Conservation (phyloP, 2,113 vertebrate species). For the Oryzias melastigma region DNA sequence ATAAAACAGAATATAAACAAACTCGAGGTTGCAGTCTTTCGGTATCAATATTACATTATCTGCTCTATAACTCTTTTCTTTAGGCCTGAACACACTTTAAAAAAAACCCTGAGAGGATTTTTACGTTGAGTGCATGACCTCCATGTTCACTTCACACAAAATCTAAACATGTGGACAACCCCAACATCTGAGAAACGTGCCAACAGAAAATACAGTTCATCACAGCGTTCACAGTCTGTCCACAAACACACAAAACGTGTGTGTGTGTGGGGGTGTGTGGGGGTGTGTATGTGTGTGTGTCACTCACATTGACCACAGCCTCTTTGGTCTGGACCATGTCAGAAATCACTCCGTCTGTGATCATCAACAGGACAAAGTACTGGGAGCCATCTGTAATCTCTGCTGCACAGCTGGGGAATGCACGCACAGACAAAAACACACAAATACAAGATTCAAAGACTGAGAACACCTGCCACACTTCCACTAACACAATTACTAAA, state of each 20-base stretch:
- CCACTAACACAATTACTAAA: background rate
- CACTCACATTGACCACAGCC: constrained; percentile 92
- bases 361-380: constrained; percentile 95
- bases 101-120: too few species aligned
- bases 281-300: constrained; percentile 17
- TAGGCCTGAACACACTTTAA: too few species aligned
- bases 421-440: constrained; percentile 14
- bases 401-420: constrained; percentile 79
- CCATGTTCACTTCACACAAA: too few species aligned
- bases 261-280: too few species aligned
- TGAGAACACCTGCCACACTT: background rate
- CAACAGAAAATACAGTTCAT: too few species aligned
- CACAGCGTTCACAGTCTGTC: background rate
- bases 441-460: constrained; percentile 12
- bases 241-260: background rate
- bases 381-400: constrained; percentile 93
- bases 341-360: constrained; percentile 97
- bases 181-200: too few species aligned
- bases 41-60: too few species aligned
- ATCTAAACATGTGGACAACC: too few species aligned
- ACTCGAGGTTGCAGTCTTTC: too few species aligned
- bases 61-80: too few species aligned
- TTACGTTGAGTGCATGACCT: too few species aligned
- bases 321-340: constrained; percentile 99
- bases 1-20: too few species aligned